Conservation (phyloP, 2,888 invertebrate genomes). For the Temnothorax ravouxi region DNA sequence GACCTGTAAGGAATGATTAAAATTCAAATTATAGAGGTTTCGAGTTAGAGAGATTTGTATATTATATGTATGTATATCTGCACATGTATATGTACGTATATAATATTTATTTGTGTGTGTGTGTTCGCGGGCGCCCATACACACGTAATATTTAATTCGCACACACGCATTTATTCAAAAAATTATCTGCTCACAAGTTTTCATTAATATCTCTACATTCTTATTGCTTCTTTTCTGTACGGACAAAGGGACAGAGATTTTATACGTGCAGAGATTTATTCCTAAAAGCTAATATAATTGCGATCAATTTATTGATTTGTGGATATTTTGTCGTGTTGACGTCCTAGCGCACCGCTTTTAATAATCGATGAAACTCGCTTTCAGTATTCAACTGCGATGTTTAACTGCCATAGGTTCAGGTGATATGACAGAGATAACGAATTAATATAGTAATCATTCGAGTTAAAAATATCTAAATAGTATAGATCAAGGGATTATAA, state of each 20-base stretch:
- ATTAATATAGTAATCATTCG: not conserved
- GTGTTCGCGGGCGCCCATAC: too few relatives aligned
- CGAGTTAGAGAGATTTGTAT: not conserved
- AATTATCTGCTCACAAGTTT: too few relatives aligned
- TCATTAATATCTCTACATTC: not conserved
- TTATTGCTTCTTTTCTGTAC: not conserved
- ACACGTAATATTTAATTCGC: too few relatives aligned
- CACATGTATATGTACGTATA: too few relatives aligned
- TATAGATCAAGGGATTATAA: too few relatives aligned
- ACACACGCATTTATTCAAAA: too few relatives aligned
- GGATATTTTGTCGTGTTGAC: not conserved
- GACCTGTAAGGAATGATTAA: too few relatives aligned
- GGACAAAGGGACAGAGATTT: not conserved
- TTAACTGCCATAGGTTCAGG: not conserved
- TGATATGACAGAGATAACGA: not conserved
- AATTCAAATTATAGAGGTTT: too few relatives aligned
- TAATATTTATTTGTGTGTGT: too few relatives aligned
- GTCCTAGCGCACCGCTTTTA: slow-evolving; percentile 55
- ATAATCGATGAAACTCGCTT: slow-evolving; percentile 59
- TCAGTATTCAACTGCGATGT: slow-evolving; percentile 60
- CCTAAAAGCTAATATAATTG: not conserved
- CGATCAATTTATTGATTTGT: not conserved
- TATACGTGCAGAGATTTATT: not conserved
- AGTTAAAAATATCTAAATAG: not conserved
- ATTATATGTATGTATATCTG: not conserved